These are phyloP conservation scores for Zelleria hepariella DNA, from an alignment of 2,888 invertebrate genomes.

Conservation along the genomic window DNA sequence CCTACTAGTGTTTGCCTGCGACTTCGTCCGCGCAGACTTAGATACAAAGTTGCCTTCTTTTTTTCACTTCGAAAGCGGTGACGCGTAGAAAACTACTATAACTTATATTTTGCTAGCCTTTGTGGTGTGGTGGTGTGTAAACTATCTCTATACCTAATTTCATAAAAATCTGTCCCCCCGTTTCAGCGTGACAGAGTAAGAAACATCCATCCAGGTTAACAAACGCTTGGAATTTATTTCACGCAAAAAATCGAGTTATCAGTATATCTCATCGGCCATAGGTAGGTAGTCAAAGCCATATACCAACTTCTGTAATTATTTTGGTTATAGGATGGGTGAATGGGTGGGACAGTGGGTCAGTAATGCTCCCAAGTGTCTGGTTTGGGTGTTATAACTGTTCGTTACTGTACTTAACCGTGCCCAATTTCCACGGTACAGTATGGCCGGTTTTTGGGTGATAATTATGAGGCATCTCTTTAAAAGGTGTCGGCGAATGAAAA, in stretches of 20 bases:
- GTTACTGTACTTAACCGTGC: not conserved
- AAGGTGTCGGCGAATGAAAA: not conserved
- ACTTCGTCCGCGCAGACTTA: too few relatives aligned
- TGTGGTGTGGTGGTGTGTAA: too few relatives aligned
- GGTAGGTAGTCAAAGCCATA: not conserved
- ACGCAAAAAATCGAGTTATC: not conserved
- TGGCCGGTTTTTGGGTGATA: not conserved
- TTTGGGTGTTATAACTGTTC: not conserved
- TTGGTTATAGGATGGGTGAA: not conserved
- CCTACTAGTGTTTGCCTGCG: too few relatives aligned
- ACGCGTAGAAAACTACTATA: too few relatives aligned
- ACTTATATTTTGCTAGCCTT: too few relatives aligned
- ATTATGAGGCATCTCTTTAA: not conserved
- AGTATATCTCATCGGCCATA: not conserved
- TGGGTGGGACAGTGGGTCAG: not conserved
- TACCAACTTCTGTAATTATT: not conserved
- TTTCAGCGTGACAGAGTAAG: too few relatives aligned
- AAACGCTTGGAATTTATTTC: not conserved
- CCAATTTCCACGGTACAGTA: not conserved
- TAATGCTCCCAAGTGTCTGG: not conserved
- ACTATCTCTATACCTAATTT: too few relatives aligned
- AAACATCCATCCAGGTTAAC: conserved; percentile 7
- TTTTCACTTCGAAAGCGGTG: too few relatives aligned
- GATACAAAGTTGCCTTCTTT: too few relatives aligned
- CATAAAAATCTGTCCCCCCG: too few relatives aligned